These are phyloP conservation scores for Lymantria dispar DNA, from an alignment of 2,888 invertebrate species.

Conservation along the genomic window DNA sequence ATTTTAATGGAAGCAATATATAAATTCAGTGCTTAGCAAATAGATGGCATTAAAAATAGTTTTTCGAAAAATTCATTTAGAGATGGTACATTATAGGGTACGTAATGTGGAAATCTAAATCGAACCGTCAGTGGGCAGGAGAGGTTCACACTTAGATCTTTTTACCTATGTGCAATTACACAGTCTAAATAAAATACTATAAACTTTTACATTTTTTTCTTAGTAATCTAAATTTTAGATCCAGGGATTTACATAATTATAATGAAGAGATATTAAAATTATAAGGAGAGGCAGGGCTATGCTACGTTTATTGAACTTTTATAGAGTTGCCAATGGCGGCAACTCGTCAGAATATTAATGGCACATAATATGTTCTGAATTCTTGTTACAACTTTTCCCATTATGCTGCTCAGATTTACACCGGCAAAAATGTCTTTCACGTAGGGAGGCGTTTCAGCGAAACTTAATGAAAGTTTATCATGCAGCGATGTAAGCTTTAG, in stretches of 20 bases:
- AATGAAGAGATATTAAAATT: conserved; percentile 44
- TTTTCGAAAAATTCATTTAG: too few relatives aligned
- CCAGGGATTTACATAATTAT: conserved; percentile 8
- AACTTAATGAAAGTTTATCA: conserved; percentile 61
- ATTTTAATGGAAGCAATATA: too few relatives aligned
- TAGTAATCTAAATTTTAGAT: too few relatives aligned
- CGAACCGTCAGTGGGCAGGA: too few relatives aligned
- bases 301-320: conserved; percentile 67
- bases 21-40: too few relatives aligned
- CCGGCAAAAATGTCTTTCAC: conserved; percentile 63
- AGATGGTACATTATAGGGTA: too few relatives aligned
- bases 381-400: conserved; percentile 81
- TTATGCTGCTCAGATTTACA: conserved; percentile 72
- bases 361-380: conserved; percentile 75
- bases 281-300: conserved; percentile 39
- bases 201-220: too few relatives aligned
- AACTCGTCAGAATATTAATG: conserved; percentile 77
- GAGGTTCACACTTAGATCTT: too few relatives aligned
- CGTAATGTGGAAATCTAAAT: too few relatives aligned
- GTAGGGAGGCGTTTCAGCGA: conserved; percentile 49
- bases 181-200: too few relatives aligned
- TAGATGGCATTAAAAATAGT: too few relatives aligned
- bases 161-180: too few relatives aligned
- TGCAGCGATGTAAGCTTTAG: conserved; percentile 40
- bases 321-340: conserved; percentile 60